A percentile compares a stretch with the other conserved stretches of the same genome.
Evolutionary conservation across 2,113 vertebrate species (phyloP).

Genomic region (Gymnogyps californianus): DNA sequence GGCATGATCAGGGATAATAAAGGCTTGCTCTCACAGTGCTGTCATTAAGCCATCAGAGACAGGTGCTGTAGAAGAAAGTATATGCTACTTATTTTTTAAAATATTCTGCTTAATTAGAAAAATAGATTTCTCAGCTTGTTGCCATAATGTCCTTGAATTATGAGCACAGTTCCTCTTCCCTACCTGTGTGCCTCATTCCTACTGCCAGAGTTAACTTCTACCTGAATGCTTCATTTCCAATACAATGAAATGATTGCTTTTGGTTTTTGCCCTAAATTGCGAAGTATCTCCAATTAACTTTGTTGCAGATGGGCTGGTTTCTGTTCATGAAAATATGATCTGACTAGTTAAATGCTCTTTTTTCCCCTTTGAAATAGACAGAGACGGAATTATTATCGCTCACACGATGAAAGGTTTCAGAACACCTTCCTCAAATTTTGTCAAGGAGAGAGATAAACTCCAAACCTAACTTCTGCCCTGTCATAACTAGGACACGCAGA

Average conservation of each 20-base stretch:
- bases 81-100: background rate
- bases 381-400: background rate
- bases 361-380: background rate
- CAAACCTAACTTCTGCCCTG: background rate
- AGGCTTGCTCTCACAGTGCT: background rate
- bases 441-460: background rate
- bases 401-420: fast-evolving
- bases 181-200: background rate
- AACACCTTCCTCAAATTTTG: background rate
- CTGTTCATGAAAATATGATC: background rate
- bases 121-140: background rate
- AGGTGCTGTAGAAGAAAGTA: background rate
- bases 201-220: background rate
- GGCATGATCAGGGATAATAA: background rate
- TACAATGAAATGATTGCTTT: background rate
- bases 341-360: background rate
- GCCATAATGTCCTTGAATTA: background rate
- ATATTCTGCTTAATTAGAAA: background rate
- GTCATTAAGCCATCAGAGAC: background rate
- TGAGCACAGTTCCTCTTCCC: background rate
- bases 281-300: background rate
- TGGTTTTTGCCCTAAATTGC: background rate
- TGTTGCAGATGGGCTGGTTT: background rate
- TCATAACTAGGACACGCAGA: background rate
- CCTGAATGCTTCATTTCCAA: background rate